Evolutionary conservation across 2,888 invertebrate species (phyloP).

Genomic region (Scaeva pyrastri): DNA sequence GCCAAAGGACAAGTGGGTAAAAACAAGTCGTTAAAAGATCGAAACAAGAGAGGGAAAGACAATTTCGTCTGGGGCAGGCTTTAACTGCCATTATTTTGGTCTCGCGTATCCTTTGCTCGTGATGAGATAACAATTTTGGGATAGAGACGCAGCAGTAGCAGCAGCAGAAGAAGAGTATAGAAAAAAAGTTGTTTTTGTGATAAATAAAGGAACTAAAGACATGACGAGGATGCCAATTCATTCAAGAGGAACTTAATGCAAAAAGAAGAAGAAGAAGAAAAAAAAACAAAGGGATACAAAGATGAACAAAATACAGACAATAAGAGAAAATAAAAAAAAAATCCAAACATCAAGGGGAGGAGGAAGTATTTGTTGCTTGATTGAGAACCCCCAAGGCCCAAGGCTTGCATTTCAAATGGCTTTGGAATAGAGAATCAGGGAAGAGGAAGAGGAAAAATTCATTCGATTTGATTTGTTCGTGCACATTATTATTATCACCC

Average conservation of each 20-base stretch:
- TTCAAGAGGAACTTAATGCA: slow-evolving; percentile 58
- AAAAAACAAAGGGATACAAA: neutral
- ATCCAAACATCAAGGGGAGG: slow-evolving; percentile 16
- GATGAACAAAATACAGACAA: slow-evolving; percentile 15
- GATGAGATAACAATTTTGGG: slow-evolving; percentile 60
- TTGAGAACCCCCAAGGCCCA: slow-evolving; percentile 52
- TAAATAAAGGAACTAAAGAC: slow-evolving; percentile 8
- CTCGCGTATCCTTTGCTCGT: slow-evolving; percentile 27
- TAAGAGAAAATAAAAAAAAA: neutral
- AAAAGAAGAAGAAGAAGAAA: slow-evolving; percentile 44
- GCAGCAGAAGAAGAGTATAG: too few relatives aligned
- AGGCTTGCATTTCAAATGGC: slow-evolving; percentile 26
- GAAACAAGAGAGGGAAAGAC: neutral
- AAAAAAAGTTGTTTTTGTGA: slow-evolving; percentile 37
- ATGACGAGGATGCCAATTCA: slow-evolving; percentile 53
- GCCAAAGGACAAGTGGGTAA: slow-evolving; percentile 69
- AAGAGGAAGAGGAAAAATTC: slow-evolving; percentile 49
- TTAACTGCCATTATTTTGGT: slow-evolving; percentile 60
- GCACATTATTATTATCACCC: slow-evolving; percentile 77
- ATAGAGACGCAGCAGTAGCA: neutral
- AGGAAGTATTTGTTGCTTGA: slow-evolving; percentile 54
- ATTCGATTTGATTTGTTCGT: slow-evolving; percentile 78
- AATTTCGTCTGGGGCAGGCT: slow-evolving; percentile 61
- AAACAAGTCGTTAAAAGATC: slow-evolving; percentile 53
- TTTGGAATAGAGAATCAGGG: neutral